A percentile compares a stretch with the other conserved stretches of the same genome.
These are phyloP conservation scores for Oscarella lobularis DNA, from an alignment of 37 sponge, comb jelly and placozoan genomes.

Conservation along the genomic window DNA sequence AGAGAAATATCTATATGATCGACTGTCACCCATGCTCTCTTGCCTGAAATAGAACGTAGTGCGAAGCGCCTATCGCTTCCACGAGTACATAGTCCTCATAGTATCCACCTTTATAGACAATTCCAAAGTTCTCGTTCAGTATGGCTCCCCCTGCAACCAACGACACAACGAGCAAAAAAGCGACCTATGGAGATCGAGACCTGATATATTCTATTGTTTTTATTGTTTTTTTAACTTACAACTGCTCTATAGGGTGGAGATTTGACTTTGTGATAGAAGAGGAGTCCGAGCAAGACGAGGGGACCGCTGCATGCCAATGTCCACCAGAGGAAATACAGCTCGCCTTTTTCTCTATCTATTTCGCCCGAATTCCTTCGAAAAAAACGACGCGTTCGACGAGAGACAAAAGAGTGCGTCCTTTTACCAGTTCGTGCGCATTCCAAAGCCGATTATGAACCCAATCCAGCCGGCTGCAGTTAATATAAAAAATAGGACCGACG, in stretches of 20 bases:
- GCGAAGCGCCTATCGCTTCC: neutral
- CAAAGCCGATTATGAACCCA: neutral
- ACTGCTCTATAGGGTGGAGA: no score
- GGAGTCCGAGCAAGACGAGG: constrained; percentile 1
- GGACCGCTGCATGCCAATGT: constrained; percentile 7
- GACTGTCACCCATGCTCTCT: no score
- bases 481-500: neutral
- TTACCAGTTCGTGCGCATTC: neutral
- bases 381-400: neutral
- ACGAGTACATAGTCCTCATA: neutral
- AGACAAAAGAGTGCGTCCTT: neutral
- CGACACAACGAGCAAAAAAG: no score
- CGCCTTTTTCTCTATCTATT: no score
- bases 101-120: no score
- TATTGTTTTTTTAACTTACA: no score
- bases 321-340: constrained; percentile 21
- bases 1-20: no score
- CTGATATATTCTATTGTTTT: no score
- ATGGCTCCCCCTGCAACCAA: no score
- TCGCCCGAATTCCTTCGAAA: neutral
- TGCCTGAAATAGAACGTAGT: neutral
- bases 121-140: no score
- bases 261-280: no score
- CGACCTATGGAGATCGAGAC: no score
- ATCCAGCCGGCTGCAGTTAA: neutral